Percentiles rank a stretch among this genome's conserved stretches.
Evolutionary conservation across 2,797 vertebrate genomes (phyloP).

Genomic region (Gobio occitaniae): DNA sequence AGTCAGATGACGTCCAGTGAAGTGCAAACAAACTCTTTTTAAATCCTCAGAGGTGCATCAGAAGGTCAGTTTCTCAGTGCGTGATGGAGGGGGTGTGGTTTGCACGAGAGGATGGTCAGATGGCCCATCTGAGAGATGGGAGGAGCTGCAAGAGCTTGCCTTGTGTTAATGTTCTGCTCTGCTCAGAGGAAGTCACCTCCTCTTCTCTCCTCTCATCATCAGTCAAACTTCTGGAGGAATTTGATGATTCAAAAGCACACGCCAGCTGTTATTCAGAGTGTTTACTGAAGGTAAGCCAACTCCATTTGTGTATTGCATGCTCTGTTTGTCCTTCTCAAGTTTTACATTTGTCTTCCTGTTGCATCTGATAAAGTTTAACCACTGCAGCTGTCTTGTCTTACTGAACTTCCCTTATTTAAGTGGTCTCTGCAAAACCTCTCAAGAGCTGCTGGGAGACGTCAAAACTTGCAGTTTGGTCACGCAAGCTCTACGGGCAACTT

Average conservation of each 20-base stretch:
- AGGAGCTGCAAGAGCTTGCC: background rate
- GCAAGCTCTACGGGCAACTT: background rate
- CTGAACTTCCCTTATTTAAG: conserved; percentile 26
- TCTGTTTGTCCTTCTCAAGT: background rate
- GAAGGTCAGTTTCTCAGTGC: background rate
- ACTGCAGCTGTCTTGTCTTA: conserved; percentile 12
- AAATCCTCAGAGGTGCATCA: background rate
- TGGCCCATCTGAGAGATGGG: background rate
- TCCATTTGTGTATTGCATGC: background rate
- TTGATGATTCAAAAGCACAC: background rate
- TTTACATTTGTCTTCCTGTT: conserved; percentile 27
- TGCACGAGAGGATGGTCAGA: background rate
- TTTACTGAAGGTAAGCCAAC: conserved; percentile 46
- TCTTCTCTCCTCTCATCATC: conserved; percentile 34
- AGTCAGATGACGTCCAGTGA: background rate
- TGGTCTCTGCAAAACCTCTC: background rate
- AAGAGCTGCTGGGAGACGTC: background rate
- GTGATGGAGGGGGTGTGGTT: conserved; percentile 1
- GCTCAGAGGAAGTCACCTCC: conserved; percentile 9
- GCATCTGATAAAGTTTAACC: background rate
- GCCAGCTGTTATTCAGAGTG: background rate
- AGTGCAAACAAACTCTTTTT: conserved; percentile 24
- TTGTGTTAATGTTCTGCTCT: conserved; percentile 3
- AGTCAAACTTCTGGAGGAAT: conserved; percentile 9
- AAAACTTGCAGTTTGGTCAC: background rate